Percentiles rank a stretch among this genome's conserved stretches.
Conservation (phyloP, 2,797 vertebrate genomes). For the Darevskia mixta region DNA sequence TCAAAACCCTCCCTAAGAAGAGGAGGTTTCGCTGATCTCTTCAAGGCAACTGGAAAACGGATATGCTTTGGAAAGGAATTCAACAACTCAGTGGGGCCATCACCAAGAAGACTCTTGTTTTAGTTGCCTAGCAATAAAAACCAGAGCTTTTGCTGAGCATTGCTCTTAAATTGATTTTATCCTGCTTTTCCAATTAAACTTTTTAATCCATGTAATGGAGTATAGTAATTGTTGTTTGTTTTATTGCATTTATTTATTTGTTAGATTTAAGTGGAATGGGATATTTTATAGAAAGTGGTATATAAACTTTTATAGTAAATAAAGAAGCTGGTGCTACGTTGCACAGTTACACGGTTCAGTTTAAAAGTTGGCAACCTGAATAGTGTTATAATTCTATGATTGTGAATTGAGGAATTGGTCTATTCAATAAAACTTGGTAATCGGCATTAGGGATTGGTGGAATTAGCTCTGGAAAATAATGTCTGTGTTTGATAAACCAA, state of each 20-base stretch:
- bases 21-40: neutral
- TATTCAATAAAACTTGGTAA: neutral
- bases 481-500: conserved; percentile 65
- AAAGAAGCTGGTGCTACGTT: neutral
- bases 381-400: neutral
- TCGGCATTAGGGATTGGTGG: conserved; percentile 39
- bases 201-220: neutral
- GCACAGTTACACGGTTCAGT: neutral
- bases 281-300: neutral
- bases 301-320: neutral
- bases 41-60: neutral
- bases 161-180: neutral
- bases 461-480: conserved; percentile 55
- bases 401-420: neutral
- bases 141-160: neutral
- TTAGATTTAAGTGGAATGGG: neutral
- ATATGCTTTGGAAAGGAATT: neutral
- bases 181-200: neutral
- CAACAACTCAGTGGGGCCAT: neutral
- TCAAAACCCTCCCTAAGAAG: neutral
- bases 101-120: neutral
- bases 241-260: neutral
- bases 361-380: neutral
- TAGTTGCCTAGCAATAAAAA: neutral
- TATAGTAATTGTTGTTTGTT: neutral